Evolutionary conservation across 1,140 invertebrate genomes (phyloP).

Genomic region (Argopecten irradians): DNA sequence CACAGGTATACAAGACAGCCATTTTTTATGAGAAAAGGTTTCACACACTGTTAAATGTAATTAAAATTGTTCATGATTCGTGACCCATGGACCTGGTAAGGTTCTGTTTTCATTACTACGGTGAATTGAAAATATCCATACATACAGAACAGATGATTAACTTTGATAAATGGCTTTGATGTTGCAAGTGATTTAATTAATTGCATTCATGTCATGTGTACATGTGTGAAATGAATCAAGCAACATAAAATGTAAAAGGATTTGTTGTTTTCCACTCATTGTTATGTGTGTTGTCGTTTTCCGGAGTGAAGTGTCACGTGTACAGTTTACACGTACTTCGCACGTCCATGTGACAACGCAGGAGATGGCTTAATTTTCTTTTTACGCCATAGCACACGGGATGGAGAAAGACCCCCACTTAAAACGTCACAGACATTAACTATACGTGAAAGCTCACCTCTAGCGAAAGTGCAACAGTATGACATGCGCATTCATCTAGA

Average conservation of each 20-base stretch:
- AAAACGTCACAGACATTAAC: not conserved
- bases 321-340: not conserved
- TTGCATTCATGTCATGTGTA: not conserved
- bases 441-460: slow-evolving; percentile 5
- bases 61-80: too few species aligned
- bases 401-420: not conserved
- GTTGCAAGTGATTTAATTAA: not conserved
- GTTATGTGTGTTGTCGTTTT: not conserved
- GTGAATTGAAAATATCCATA: too few species aligned
- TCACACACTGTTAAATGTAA: too few species aligned
- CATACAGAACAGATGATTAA: too few species aligned
- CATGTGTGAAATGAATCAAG: not conserved
- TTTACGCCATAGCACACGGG: not conserved
- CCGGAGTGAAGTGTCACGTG: not conserved
- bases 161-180: not conserved
- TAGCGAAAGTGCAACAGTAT: not conserved
- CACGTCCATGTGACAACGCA: not conserved
- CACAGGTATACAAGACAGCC: too few species aligned
- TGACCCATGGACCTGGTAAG: too few species aligned
- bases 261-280: not conserved
- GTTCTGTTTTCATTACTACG: too few species aligned
- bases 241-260: slow-evolving; percentile 6
- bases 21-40: too few species aligned
- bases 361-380: slow-evolving; percentile 6
- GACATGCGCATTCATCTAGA: slow-evolving; percentile 20